Conservation (phyloP, 37 sponge, comb jelly and placozoan species). For the Hormiphora californensis region DNA sequence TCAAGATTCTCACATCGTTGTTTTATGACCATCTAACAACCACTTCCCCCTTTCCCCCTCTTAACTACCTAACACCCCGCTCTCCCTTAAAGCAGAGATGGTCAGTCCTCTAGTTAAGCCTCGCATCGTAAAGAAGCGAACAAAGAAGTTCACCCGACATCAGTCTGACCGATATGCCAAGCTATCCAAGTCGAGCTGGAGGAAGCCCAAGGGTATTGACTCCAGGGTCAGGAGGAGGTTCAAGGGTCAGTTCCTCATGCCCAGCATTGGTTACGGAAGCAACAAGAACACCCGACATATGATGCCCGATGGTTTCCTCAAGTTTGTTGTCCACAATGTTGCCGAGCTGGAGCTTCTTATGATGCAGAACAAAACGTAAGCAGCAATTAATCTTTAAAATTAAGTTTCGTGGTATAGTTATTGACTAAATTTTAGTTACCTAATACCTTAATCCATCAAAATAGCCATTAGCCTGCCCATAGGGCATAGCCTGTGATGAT, state of each 20-base stretch:
- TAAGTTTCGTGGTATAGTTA: no score
- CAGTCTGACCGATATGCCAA: slow-evolving; percentile 89
- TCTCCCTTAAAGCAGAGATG: slow-evolving; percentile 53
- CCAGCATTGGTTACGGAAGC: slow-evolving; percentile 89
- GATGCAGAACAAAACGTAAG: slow-evolving; percentile 92
- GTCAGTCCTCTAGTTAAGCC: slow-evolving; percentile 65
- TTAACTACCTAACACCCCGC: no score
- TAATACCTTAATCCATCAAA: no score
- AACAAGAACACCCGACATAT: slow-evolving; percentile 90
- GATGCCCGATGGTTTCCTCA: slow-evolving; percentile 76
- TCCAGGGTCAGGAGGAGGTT: slow-evolving; percentile 88
- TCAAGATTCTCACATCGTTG: no score
- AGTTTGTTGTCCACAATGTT: slow-evolving; percentile 87
- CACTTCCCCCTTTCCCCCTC: no score
- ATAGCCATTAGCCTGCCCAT: no score
- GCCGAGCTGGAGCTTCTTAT: slow-evolving; percentile 92
- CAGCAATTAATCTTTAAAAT: no score
- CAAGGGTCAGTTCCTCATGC: slow-evolving; percentile 87
- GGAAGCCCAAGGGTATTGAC: slow-evolving; percentile 98
- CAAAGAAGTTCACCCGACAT: slow-evolving; percentile 85
- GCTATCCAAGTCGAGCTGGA: slow-evolving; percentile 81
- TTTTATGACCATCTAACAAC: no score
- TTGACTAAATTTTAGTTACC: no score
- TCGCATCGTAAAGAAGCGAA: slow-evolving; percentile 77
- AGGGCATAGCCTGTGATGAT: no score